Evolutionary conservation across 2,113 vertebrate genomes (phyloP).

Genomic region (Pygoscelis antarcticus): DNA sequence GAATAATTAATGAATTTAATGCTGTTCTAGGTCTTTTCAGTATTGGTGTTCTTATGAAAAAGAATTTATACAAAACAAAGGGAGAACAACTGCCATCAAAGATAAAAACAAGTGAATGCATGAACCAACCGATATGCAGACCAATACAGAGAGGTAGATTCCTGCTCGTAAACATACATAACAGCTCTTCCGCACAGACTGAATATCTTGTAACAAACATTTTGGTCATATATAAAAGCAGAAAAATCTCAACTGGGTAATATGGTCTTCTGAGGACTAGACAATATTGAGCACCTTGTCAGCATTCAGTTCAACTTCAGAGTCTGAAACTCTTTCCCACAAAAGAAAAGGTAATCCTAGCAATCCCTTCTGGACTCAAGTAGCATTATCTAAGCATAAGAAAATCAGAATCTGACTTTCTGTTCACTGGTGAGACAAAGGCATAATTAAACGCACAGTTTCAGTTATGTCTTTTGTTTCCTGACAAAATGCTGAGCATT

Average conservation of each 20-base stretch:
- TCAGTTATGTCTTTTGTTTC: neutral
- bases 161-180: neutral
- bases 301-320: neutral
- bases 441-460: neutral
- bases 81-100: neutral
- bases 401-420: neutral
- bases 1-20: constrained; percentile 62
- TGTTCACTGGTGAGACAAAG: neutral
- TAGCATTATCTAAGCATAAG: neutral
- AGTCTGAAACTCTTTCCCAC: neutral
- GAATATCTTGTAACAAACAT: neutral
- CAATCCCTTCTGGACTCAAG: neutral
- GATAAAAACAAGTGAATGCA: neutral
- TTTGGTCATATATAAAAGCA: neutral
- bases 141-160: neutral
- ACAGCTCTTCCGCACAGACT: neutral
- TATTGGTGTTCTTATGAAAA: neutral
- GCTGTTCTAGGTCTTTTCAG: neutral
- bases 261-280: neutral
- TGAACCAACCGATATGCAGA: neutral
- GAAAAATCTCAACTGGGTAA: neutral
- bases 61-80: neutral
- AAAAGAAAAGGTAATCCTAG: neutral
- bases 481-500: neutral
- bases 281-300: neutral